Percentiles rank a stretch among this genome's conserved stretches.
phyloP scores from a whole-genome alignment of 1,140 invertebrate species.

The Ceratina japonica region DNA sequence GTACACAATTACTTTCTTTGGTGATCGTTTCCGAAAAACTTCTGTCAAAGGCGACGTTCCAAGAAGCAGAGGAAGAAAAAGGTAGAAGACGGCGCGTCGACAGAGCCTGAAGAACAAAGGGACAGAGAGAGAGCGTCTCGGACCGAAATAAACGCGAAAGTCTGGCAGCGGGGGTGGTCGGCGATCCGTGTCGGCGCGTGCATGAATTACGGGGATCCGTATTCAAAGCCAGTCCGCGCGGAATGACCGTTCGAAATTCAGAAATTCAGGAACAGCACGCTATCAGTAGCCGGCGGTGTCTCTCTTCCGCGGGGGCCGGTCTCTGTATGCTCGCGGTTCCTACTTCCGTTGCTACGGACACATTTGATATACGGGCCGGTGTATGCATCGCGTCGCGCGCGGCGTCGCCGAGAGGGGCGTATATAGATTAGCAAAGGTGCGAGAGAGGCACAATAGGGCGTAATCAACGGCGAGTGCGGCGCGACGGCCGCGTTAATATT shows the following conservation, averaged over 20 bases:
- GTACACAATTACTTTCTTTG: neutral
- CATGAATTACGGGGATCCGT: constrained; percentile 27
- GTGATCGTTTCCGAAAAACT: neutral
- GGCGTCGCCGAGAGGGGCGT: constrained; percentile 53
- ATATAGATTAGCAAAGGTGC: constrained; percentile 76
- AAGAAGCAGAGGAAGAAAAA: neutral
- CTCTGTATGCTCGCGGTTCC: constrained; percentile 54
- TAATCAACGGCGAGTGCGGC: constrained; percentile 68
- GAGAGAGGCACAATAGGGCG: constrained; percentile 73
- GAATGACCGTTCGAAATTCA: constrained; percentile 53
- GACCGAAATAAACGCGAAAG: neutral
- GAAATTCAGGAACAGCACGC: constrained; percentile 49
- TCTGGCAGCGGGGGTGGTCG: too few species aligned
- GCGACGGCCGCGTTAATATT: constrained; percentile 70
- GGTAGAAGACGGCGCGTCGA: neutral
- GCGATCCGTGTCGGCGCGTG: neutral
- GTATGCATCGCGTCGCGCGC: constrained; percentile 70
- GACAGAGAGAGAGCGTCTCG: too few species aligned
- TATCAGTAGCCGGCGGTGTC: constrained; percentile 28
- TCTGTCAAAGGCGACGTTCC: neutral
- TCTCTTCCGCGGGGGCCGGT: neutral
- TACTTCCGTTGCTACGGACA: constrained; percentile 72
- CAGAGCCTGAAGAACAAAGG: neutral
- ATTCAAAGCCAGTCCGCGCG: constrained; percentile 51
- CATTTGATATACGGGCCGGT: constrained; percentile 74